Evolutionary conservation across 2,797 vertebrate genomes (phyloP).

Genomic region (Urosaurus nigricauda): DNA sequence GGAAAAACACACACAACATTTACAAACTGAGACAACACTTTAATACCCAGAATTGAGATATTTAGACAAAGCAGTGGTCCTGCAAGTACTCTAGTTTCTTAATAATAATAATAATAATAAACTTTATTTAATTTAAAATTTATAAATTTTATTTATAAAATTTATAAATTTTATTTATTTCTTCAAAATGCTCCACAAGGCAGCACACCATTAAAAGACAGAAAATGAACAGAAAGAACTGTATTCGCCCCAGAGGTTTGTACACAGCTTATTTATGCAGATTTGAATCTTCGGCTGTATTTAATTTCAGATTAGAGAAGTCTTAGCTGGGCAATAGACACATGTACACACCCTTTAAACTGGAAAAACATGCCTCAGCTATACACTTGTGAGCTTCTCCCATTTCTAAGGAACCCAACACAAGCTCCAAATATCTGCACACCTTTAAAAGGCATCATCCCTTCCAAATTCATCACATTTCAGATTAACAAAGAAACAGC

Average conservation of each 20-base stretch:
- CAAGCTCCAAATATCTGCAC: neutral
- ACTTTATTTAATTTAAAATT: too few relatives aligned
- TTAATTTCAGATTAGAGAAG: neutral
- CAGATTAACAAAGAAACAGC: neutral
- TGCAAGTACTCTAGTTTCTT: too few relatives aligned
- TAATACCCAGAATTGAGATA: too few relatives aligned
- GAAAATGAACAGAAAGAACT: neutral
- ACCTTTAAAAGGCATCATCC: neutral
- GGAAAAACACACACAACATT: neutral
- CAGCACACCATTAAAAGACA: neutral
- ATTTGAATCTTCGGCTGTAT: neutral
- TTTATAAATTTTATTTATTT: too few relatives aligned
- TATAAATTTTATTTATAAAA: too few relatives aligned
- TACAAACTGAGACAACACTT: constrained; percentile 2
- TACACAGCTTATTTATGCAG: too few relatives aligned
- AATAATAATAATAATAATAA: too few relatives aligned
- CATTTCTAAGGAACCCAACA: neutral
- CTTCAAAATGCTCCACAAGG: neutral
- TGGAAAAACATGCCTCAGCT: neutral
- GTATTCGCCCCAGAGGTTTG: neutral
- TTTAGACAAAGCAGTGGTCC: too few relatives aligned
- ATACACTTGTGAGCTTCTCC: neutral
- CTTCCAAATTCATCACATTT: neutral
- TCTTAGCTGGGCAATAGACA: neutral
- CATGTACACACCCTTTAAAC: neutral